Conservation (phyloP, 2,888 invertebrate species). For the Athalia circularis region DNA sequence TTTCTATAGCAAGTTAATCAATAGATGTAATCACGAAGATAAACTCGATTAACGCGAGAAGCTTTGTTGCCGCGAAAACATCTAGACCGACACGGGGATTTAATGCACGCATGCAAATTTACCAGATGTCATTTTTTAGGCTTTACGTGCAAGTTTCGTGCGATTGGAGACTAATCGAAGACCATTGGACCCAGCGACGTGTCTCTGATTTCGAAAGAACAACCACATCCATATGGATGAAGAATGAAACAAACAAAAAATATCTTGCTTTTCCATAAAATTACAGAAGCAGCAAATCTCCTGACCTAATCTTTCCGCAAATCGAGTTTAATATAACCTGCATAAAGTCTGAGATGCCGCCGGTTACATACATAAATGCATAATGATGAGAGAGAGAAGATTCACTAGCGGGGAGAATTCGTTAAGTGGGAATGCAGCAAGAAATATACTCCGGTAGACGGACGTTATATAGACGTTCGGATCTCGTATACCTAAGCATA, state of each 20-base stretch:
- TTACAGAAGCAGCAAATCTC: conserved; percentile 21
- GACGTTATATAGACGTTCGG: too few relatives aligned
- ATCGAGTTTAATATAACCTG: not conserved
- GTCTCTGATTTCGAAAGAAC: too few relatives aligned
- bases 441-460: not conserved
- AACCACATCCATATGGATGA: not conserved
- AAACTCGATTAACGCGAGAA: conserved; percentile 9
- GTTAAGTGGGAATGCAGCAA: not conserved
- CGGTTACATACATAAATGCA: conserved; percentile 15
- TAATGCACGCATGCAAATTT: too few relatives aligned
- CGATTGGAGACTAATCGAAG: too few relatives aligned
- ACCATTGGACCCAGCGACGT: too few relatives aligned
- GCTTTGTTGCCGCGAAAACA: conserved; percentile 1
- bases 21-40: conserved; percentile 2
- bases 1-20: not conserved
- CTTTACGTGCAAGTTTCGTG: too few relatives aligned
- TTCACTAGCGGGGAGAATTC: conserved; percentile 7
- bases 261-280: too few relatives aligned
- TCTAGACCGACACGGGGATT: not conserved
- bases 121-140: too few relatives aligned
- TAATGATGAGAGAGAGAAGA: conserved; percentile 17
- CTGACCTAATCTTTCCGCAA: conserved; percentile 21
- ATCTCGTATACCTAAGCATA: too few relatives aligned
- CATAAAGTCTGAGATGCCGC: not conserved
- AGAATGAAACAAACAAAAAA: not conserved